Base-by-base conservation (phyloP, 2,888 invertebrate species). In the Galerucella nymphaeae region DNA sequence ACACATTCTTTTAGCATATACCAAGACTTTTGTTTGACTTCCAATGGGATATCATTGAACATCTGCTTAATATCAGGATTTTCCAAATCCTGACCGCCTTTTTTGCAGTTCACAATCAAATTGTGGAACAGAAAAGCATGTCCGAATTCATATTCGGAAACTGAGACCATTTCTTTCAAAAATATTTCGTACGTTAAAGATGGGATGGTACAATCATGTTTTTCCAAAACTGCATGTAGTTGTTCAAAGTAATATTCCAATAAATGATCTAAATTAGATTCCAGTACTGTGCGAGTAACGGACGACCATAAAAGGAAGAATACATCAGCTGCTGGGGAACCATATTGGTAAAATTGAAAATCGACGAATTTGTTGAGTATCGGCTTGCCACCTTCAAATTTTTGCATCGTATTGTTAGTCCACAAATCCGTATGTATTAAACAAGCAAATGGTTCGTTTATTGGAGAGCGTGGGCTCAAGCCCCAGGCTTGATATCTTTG, bases 371-470 rank as follows among this genome's bases (percentile, higher is more conserved):
- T 87, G 14, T 75, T 69, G 8, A 75, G 70, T 0, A 88, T 84
- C 62, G 75, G 75, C 23, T 78, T 77, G 57, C 79, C 76, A 58
- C 79, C 76, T 59, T 77, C 73, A 62, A 86, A 86, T 77, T 87
- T 87, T 18, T 90, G 83, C 86, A 91, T 87, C 2, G 90, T 84
- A 77, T 91, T 91, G 79, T 90, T 90, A 14, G 88, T 88, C 91
- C 90, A 91, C 62, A 89, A 84, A 80, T 91, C 91, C 6, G 85
- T 84, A 74, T 91, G 91, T 1, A 86, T 84, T 14, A 90, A 84
- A 0, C 89, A 88, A 0, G 86, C 87, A 83, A 88, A 91, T 10
- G 76, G 77, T 68, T 72, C 72, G 16, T 53, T 70, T 3, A 57
- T 41, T 23, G 57, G 13, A 38, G 38, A n/a, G 20, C 23, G 20